Evolutionary conservation across 2,797 vertebrate genomes (phyloP), one percentile per base, ranked within the genome.

Genomic region (Argyrosomus regius): DNA sequence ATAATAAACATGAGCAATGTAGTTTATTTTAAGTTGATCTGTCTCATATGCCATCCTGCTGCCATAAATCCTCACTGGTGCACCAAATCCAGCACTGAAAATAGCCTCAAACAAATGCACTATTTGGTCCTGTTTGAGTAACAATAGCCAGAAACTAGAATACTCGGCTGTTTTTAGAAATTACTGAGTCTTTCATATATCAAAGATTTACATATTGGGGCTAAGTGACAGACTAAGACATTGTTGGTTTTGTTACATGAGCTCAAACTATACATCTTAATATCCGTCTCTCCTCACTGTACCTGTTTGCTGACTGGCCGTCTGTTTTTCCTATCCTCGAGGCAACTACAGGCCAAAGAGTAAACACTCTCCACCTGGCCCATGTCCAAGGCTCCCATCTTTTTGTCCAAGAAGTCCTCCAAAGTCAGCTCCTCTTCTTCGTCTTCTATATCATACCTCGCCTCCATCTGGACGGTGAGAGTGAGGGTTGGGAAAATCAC

Each of bases 391-490:
- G 95, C 96, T 5, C 18, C 86, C 96, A 99, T 97, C 91, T 96
- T 97, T 81, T 84, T 80, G 89, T 99, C 98, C 77, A 97, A 53
- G 77, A 97, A 97, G 78, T 96, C 95, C 86, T 96, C 95, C 85
- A 99, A 86, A 5, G 96, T 96, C 87, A 96, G 94, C 69, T 97
- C 97, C 83, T 99, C 98, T 46, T 98, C 97, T 76, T 99, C 97
- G 73, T 99, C 98, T 22, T 99, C 98, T 22, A 99, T 98, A 87
- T 98, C 97, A 43, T 98, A 95, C 93, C 94, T 97, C 88, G 98
- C 91, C 75, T 96, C 96, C 90, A 99, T 94, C 98, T 99, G 76
- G 46, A 39, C 8, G 8, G 35, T 39, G 43, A 60, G 61, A 20
- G 31, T 0, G 48, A 52, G 4, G 24, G 10, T 39, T 9, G 6